Percentiles rank a stretch among this genome's conserved stretches.
Evolutionary conservation across 2,888 invertebrate species (phyloP).

Genomic region (Drosophila percnosoma): DNA sequence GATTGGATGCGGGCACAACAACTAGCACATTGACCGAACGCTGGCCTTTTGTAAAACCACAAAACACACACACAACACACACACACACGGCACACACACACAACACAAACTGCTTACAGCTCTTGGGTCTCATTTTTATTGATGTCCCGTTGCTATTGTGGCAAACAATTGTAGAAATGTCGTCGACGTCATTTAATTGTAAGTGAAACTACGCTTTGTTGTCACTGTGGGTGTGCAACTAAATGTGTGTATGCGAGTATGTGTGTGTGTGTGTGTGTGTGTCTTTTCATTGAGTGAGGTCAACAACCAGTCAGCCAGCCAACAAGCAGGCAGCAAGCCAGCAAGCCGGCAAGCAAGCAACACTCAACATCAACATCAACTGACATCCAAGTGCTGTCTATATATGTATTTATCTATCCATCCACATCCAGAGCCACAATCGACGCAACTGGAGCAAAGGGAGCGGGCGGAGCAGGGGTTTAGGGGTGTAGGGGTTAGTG

Average conservation of each 20-base stretch:
- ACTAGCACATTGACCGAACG: slow-evolving; percentile 78
- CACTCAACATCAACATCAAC: slow-evolving; percentile 59
- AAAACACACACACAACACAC: slow-evolving; percentile 23
- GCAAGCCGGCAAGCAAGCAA: slow-evolving; percentile 57
- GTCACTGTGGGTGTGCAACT: slow-evolving; percentile 31
- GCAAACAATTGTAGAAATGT: slow-evolving; percentile 75
- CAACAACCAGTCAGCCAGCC: slow-evolving; percentile 63
- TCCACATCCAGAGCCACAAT: slow-evolving; percentile 39
- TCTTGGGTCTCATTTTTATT: slow-evolving; percentile 72
- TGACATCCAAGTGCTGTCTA: slow-evolving; percentile 71
- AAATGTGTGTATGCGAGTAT: neutral
- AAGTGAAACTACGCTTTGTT: slow-evolving; percentile 77
- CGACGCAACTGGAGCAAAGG: slow-evolving; percentile 17
- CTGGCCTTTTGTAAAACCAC: slow-evolving; percentile 58
- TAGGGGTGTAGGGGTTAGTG: neutral
- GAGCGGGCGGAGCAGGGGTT: too few relatives aligned
- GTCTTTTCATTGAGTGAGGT: slow-evolving; percentile 62
- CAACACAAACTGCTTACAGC: slow-evolving; percentile 13
- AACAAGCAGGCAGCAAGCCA: slow-evolving; percentile 42
- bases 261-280: slow-evolving; percentile 23
- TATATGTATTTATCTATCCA: slow-evolving; percentile 57
- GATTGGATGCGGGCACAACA: slow-evolving; percentile 74
- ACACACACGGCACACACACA: slow-evolving; percentile 10
- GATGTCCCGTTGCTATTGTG: slow-evolving; percentile 78
- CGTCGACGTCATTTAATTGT: slow-evolving; percentile 79